Conservation (phyloP, 23 tunicate species). For the Aplidium turbinatum region DNA sequence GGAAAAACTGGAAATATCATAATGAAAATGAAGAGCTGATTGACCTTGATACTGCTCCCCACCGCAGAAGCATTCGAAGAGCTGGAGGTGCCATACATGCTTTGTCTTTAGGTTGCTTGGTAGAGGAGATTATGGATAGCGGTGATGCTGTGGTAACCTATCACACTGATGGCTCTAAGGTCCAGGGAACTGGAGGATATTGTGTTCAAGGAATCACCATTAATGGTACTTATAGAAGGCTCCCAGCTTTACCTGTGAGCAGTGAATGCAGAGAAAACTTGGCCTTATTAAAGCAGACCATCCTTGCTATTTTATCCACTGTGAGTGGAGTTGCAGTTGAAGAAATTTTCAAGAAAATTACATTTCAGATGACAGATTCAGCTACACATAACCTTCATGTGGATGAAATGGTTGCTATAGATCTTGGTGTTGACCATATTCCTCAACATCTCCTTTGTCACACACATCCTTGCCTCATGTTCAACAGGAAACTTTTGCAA, state of each 20-base stretch:
- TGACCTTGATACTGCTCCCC: constrained; percentile 3
- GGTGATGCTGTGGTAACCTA: constrained; percentile 2
- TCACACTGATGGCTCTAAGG: constrained; percentile 4
- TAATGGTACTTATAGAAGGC: background rate
- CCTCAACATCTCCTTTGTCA: constrained; percentile 5
- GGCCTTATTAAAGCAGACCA: background rate
- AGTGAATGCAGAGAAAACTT: constrained; percentile 1
- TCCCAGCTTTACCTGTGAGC: constrained; percentile 1
- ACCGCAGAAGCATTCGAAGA: constrained; percentile 5
- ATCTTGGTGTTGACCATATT: background rate
- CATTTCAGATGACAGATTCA: background rate
- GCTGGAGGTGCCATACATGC: constrained; percentile 12
- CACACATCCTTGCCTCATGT: constrained; percentile 9
- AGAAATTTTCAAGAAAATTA: background rate
- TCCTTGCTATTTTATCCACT: too few relatives aligned
- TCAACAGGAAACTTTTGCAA: background rate
- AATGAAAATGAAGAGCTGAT: background rate
- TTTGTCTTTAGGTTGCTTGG: background rate
- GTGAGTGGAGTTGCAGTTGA: too few relatives aligned
- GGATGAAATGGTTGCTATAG: constrained; percentile 12
- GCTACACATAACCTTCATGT: background rate
- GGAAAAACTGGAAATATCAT: constrained; percentile 13
- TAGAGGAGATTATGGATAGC: background rate
- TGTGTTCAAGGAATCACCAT: constrained; percentile 2
- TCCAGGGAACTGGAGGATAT: background rate